Evolutionary conservation across 2,113 vertebrate genomes (phyloP).

Genomic region (Callocephalon fimbriatum): DNA sequence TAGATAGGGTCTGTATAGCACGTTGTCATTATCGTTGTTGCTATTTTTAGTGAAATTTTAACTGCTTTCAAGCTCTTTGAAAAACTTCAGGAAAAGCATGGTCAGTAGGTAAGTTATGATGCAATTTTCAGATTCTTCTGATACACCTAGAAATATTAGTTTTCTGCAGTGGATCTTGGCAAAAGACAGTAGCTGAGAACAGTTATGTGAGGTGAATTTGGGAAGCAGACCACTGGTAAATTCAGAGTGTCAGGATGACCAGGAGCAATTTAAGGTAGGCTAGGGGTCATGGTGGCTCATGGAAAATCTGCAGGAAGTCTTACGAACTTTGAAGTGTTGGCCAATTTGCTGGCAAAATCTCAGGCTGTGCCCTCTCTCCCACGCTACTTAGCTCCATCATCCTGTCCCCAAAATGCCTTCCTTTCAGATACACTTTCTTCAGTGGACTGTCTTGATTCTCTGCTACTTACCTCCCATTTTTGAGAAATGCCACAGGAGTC

Average conservation of each 20-base stretch:
- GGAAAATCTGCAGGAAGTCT: constrained; percentile 16
- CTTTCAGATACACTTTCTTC: not conserved
- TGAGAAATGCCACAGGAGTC: not conserved
- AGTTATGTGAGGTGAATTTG: not conserved
- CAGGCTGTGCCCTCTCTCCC: not conserved
- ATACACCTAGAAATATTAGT: not conserved
- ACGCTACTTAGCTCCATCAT: not conserved
- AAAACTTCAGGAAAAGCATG: not conserved
- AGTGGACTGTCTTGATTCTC: not conserved
- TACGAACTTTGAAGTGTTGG: not conserved
- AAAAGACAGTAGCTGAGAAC: not conserved
- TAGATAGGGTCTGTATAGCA: not conserved
- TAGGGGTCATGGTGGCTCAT: not conserved
- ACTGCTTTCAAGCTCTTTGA: not conserved
- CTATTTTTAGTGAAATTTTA: not conserved
- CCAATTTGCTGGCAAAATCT: constrained; percentile 25
- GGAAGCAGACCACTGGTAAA: not conserved
- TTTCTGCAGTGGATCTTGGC: not conserved
- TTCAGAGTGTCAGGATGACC: not conserved
- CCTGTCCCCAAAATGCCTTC: not conserved
- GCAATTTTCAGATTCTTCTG: not conserved
- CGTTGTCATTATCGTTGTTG: too few relatives aligned
- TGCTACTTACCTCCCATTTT: not conserved
- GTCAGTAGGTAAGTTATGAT: not conserved
- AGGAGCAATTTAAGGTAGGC: not conserved